Conservation (phyloP, 2,797 vertebrate genomes). For the Orientallactaga sibirica region DNA sequence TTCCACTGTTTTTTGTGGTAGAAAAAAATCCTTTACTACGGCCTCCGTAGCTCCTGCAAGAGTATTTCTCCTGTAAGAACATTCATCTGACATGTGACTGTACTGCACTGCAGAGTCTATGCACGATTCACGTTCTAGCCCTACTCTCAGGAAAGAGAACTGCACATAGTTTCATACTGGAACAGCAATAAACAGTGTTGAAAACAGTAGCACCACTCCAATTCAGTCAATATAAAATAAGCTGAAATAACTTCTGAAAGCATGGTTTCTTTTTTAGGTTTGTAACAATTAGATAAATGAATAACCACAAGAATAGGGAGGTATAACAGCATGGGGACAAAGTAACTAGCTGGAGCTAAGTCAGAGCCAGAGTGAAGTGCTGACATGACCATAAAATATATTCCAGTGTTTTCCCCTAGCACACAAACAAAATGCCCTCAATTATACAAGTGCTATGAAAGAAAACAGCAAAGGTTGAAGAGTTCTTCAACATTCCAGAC, state of each 20-base stretch:
- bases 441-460: background rate
- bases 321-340: background rate
- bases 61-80: background rate
- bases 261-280: conserved; percentile 35
- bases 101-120: background rate
- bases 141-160: background rate
- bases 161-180: background rate
- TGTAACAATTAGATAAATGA: conserved; percentile 64
- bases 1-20: background rate
- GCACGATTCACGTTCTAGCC: background rate
- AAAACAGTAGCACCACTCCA: background rate
- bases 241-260: background rate
- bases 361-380: conserved; percentile 10
- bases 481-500: background rate
- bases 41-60: background rate
- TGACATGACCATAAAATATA: background rate
- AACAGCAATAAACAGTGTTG: background rate
- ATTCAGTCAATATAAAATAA: background rate
- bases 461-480: background rate
- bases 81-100: background rate
- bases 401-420: background rate
- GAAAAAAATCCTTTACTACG: background rate
- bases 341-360: conserved; percentile 54
- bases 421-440: background rate
- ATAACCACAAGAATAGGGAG: conserved; percentile 33